Base-by-base conservation (phyloP, 1,140 invertebrate genomes). In the Whitmania pigra region DNA sequence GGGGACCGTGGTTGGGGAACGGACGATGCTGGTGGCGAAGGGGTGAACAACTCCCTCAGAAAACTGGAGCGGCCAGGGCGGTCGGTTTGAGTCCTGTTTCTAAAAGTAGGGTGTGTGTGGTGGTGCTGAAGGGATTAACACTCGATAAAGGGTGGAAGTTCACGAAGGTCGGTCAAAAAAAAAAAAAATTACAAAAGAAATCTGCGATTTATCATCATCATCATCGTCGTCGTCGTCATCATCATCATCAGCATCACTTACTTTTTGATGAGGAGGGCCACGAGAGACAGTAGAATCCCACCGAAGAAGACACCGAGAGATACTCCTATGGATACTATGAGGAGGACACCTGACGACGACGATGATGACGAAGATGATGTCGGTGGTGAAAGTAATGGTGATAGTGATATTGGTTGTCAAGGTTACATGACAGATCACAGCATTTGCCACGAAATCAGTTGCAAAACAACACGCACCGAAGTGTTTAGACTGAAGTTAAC, bases 261-360 rank as follows among this genome's bases (percentile, higher is more conserved):
- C 67, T 40, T 68, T n/a, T 68, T 68, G n/a, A 68, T 36, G 29
- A 68, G 40, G 22, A 68, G 29, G 27, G 67, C 29, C 22, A 68
- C 67, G 27, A 68, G 67, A 17, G 67, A 68, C 22, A 68, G 67
- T 6, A 68, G 27, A 17, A 68, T 68, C 5, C 67, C 67, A 6
- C 67, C 67, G 67, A 68, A 68, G 31, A 68, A 40, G 40, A 68
- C 67, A 27, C 67, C 67, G 20, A 36, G 29, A 29, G 67, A 68
- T 13, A 68, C 67, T 27, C 67, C 67, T n/a, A 68, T 68, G 22
- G 67, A 29, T 7, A 68, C 67, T 22, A 68, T 40, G 22, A 68
- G 29, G 20, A 68, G 67, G 40, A 68, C 40, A 29, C 67, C 67
- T 68, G 67, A n/a, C 6, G 40, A 68, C 43, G 43, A 49, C 43